These are phyloP conservation scores for Anguilla rostrata DNA, from an alignment of 2,113 vertebrate genomes.

Conservation along the genomic window DNA sequence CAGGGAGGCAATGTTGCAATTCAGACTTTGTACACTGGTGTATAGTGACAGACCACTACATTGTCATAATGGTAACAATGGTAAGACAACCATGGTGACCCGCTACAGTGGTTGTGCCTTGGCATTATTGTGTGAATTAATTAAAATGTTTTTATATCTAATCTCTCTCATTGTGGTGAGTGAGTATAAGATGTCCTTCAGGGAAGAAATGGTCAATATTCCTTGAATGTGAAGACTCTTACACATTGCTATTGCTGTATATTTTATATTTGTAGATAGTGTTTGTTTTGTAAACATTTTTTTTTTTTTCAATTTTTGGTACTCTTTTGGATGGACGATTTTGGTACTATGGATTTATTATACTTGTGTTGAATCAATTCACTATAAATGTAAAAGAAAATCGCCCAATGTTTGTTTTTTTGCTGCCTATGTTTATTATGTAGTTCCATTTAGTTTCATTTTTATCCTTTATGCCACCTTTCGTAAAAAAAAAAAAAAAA, in stretches of 20 bases:
- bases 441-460: not conserved
- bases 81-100: not conserved
- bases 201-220: not conserved
- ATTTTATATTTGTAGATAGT: not conserved
- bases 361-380: not conserved
- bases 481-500: not conserved
- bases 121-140: not conserved
- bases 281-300: not conserved
- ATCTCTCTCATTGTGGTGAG: not conserved
- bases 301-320: not conserved
- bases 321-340: not conserved
- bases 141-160: not conserved
- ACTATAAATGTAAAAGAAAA: not conserved
- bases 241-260: not conserved
- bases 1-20: not conserved
- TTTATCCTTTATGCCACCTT: not conserved
- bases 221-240: constrained; percentile 2
- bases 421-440: not conserved
- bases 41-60: not conserved
- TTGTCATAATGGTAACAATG: not conserved
- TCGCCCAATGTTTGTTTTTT: not conserved
- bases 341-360: not conserved
- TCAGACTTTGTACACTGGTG: not conserved
- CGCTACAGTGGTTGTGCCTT: not conserved
- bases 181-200: not conserved